Evolutionary conservation across 2,113 vertebrate genomes (phyloP).

Genomic region (Epinephelus moara): DNA sequence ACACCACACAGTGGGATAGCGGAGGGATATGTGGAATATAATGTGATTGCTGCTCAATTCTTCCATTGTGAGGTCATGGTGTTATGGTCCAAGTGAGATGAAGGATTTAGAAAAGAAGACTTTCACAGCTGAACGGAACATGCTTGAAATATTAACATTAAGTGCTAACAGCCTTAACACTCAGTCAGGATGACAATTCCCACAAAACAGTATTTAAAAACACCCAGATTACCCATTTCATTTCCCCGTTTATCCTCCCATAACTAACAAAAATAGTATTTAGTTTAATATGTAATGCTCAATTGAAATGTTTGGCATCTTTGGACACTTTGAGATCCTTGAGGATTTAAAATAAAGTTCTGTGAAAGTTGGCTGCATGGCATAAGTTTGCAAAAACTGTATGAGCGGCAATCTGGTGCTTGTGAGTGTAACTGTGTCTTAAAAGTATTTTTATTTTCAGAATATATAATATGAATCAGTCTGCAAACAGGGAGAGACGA

Average conservation of each 20-base stretch:
- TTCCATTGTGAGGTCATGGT: conserved; percentile 70
- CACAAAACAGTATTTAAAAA: conserved; percentile 1
- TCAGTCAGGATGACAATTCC: not conserved
- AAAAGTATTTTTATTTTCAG: conserved; percentile 14
- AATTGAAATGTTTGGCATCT: not conserved
- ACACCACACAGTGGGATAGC: conserved; percentile 49
- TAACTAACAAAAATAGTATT: not conserved
- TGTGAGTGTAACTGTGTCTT: not conserved
- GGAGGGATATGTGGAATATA: conserved; percentile 67
- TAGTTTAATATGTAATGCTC: not conserved
- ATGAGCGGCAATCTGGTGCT: not conserved
- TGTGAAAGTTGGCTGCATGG: not conserved
- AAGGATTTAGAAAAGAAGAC: conserved; percentile 33
- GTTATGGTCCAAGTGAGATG: conserved; percentile 61
- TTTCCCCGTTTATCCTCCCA: not conserved
- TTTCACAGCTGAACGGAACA: conserved; percentile 49
- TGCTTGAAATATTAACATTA: conserved; percentile 29
- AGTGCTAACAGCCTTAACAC: not conserved
- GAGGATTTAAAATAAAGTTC: not conserved
- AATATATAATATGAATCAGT: not conserved
- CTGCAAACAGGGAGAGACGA: not conserved
- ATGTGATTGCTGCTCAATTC: conserved; percentile 68
- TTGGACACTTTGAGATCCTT: not conserved
- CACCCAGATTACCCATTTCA: not conserved
- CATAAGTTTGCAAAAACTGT: not conserved